Conservation (phyloP, 1,140 invertebrate species). For the Papilio machaon region DNA sequence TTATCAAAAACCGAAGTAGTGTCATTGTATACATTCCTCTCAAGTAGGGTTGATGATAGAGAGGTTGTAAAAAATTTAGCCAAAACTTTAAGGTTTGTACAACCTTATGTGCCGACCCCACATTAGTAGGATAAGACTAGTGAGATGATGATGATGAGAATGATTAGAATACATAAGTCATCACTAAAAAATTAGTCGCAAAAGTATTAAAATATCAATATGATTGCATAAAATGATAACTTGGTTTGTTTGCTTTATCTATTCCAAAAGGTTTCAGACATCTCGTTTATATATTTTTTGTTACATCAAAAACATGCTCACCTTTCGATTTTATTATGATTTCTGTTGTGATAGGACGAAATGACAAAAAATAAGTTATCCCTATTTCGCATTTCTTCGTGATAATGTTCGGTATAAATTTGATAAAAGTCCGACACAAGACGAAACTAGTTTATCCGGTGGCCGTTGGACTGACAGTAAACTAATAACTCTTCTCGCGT, state of each 20-base stretch:
- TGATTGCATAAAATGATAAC: neutral
- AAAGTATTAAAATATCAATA: too few species aligned
- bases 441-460: constrained; percentile 36
- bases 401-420: constrained; percentile 50
- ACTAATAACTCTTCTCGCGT: constrained; percentile 19
- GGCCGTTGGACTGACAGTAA: constrained; percentile 26
- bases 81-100: too few species aligned
- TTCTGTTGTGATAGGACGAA: constrained; percentile 36
- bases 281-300: neutral
- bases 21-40: too few species aligned
- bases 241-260: neutral
- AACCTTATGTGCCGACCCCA: too few species aligned
- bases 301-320: neutral
- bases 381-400: constrained; percentile 36
- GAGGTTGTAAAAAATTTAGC: too few species aligned
- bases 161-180: too few species aligned
- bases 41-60: too few species aligned
- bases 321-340: constrained; percentile 8
- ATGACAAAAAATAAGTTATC: constrained; percentile 40
- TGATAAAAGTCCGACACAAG: constrained; percentile 45
- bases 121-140: too few species aligned
- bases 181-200: too few species aligned
- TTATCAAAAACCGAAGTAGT: too few species aligned
- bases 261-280: neutral
- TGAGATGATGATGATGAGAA: too few species aligned